phyloP scores from a whole-genome alignment of 2,113 vertebrate species.

The Capreolus pygargus region DNA sequence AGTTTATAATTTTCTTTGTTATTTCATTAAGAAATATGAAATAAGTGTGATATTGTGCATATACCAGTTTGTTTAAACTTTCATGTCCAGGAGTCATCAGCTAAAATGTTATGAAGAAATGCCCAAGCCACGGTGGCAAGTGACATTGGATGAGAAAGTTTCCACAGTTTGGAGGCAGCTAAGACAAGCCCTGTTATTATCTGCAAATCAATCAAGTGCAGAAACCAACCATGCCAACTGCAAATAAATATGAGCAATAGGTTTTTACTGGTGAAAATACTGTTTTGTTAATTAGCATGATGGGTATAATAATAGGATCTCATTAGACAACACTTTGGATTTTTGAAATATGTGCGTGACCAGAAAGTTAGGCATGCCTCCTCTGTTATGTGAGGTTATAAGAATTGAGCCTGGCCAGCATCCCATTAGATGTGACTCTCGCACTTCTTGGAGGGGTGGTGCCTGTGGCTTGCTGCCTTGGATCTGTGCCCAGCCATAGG shows the following conservation, averaged over 20 bases:
- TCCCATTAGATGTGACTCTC: not conserved
- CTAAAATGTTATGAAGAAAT: not conserved
- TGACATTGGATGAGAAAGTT: not conserved
- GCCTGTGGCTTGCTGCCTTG: not conserved
- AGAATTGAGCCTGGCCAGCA: not conserved
- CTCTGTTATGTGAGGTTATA: not conserved
- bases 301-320: not conserved
- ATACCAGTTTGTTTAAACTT: not conserved
- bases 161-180: not conserved
- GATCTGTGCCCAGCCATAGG: not conserved
- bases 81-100: not conserved
- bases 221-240: not conserved
- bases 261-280: not conserved
- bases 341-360: not conserved
- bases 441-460: not conserved
- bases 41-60: not conserved
- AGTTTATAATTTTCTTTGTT: not conserved
- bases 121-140: not conserved
- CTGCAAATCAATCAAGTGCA: not conserved
- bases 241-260: not conserved
- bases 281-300: slow-evolving; percentile 14
- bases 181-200: not conserved
- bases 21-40: not conserved
- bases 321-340: not conserved
- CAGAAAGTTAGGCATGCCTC: not conserved